Conservation (phyloP, 2,797 vertebrate genomes). For the Falco novaeseelandiae region DNA sequence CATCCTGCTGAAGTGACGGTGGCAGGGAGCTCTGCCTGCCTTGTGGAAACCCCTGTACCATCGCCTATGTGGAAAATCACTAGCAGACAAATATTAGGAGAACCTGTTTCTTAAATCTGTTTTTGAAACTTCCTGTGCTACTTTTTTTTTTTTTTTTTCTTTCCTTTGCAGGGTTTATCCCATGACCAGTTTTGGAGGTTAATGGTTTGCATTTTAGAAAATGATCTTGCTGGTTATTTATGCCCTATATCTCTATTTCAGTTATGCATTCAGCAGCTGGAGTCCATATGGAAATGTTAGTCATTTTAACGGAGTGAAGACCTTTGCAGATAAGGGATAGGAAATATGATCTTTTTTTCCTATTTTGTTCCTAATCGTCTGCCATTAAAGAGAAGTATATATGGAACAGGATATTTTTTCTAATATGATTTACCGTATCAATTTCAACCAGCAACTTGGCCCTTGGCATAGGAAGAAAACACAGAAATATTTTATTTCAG, state of each 20-base stretch:
- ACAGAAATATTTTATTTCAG: background rate
- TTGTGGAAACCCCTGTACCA: background rate
- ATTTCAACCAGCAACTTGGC: background rate
- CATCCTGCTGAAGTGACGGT: background rate
- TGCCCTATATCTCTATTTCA: constrained; percentile 20
- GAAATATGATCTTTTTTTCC: background rate
- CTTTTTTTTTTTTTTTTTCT: background rate
- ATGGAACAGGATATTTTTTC: background rate
- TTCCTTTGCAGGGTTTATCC: constrained; percentile 14
- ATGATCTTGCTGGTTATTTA: constrained; percentile 32
- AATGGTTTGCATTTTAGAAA: constrained; percentile 47
- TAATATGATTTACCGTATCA: background rate
- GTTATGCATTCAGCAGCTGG: constrained; percentile 61
- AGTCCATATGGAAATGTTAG: constrained; percentile 50
- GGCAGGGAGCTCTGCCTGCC: background rate
- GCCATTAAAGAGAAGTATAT: background rate
- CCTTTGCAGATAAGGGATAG: constrained; percentile 52
- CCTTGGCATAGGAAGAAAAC: background rate
- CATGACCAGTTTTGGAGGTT: background rate
- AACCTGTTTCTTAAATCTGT: constrained; percentile 41
- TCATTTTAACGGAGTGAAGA: constrained; percentile 26
- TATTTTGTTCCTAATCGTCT: background rate
- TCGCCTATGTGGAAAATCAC: constrained; percentile 34
- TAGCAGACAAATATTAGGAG: background rate
- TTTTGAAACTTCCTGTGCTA: constrained; percentile 42